Base-by-base conservation (phyloP, 2,113 vertebrate species). In the Zosterops hypoxanthus region DNA sequence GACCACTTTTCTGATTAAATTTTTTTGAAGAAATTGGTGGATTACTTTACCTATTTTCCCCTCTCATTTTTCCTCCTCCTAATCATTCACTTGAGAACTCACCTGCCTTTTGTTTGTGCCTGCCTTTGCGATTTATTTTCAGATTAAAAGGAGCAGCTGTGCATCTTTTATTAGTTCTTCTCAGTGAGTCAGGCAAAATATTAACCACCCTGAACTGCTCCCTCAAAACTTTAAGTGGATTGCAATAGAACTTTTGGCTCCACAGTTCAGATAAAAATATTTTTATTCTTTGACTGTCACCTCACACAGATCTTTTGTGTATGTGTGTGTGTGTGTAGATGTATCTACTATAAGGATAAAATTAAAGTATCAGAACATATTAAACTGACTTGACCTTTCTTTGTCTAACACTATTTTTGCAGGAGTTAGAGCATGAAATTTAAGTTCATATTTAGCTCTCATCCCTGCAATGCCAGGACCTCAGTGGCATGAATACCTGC, bases 41-140 rank as follows among this genome's bases (percentile, higher is more conserved):
- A 88, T 77, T 80, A 61, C 75, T 91, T 91, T 61, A 49, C 31
- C n/a, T 77, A 25, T 75, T 9, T 49, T 13, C 10, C 1, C 13
- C 15, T 31, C 29, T 33, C 2, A 0, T 88, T 90, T 94, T 19
- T 85, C 24, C 28, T 84, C 34, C 29, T 87, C 33, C 34, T 76
- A 80, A 79, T 82, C 0, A 1, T 77, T 85, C 78, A 90, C 75
- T 39, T 85, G 93, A 95, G 82, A 94, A 47, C 75, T 91, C 94
- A 95, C 93, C 87, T 96, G 82, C 59, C 56, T 92, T 84, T 92
- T 84, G 53, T 93, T 92, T 96, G 50, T 86, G 36, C 81, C 41
- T 85, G 80, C 77, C 56, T 65, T 78, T 94, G 75, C 80, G 82
- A 92, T 96, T 97, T 95, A 84, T 92, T 90, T 82, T 94, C 61